A percentile compares a stretch with the other conserved stretches of the same genome.
These are phyloP conservation scores for Papilio elwesi DNA, from an alignment of 2,888 invertebrate genomes.

Conservation along the genomic window DNA sequence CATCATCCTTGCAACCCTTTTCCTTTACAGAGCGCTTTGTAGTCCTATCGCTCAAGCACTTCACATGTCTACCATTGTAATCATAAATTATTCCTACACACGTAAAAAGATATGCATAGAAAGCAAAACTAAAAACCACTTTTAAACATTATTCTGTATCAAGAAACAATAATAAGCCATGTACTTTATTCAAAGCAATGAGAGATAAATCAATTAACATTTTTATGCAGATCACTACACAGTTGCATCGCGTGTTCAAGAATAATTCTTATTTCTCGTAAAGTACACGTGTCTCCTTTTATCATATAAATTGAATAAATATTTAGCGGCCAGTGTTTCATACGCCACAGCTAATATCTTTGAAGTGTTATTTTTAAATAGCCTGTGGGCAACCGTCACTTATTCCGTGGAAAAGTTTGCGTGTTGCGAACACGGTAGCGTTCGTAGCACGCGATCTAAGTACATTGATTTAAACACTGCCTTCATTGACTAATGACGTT, in stretches of 20 bases:
- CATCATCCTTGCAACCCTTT: too few species aligned
- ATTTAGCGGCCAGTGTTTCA: slow-evolving; percentile 44
- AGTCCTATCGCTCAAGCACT: too few species aligned
- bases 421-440: slow-evolving; percentile 74
- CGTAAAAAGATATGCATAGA: too few species aligned
- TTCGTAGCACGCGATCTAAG: slow-evolving; percentile 65
- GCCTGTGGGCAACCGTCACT: slow-evolving; percentile 48
- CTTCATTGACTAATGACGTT: slow-evolving; percentile 78
- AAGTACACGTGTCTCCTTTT: slow-evolving; percentile 34
- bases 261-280: slow-evolving; percentile 27
- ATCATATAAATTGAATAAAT: slow-evolving; percentile 39
- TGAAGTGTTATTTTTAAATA: slow-evolving; percentile 47
- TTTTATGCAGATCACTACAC: slow-evolving; percentile 15
- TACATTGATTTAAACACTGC: slow-evolving; percentile 70
- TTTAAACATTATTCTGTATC: background rate
- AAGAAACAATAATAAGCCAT: background rate
- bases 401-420: slow-evolving; percentile 58
- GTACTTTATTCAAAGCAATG: background rate
- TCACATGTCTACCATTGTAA: too few species aligned
- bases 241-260: slow-evolving; percentile 32
- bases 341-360: slow-evolving; percentile 48
- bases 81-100: background rate
- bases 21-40: too few species aligned
- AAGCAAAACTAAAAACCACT: background rate
- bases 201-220: slow-evolving; percentile 25